A percentile compares a stretch with the other conserved stretches of the same genome.
These are phyloP conservation scores for Argentina silus DNA, from an alignment of 2,797 vertebrate species.

Conservation along the genomic window DNA sequence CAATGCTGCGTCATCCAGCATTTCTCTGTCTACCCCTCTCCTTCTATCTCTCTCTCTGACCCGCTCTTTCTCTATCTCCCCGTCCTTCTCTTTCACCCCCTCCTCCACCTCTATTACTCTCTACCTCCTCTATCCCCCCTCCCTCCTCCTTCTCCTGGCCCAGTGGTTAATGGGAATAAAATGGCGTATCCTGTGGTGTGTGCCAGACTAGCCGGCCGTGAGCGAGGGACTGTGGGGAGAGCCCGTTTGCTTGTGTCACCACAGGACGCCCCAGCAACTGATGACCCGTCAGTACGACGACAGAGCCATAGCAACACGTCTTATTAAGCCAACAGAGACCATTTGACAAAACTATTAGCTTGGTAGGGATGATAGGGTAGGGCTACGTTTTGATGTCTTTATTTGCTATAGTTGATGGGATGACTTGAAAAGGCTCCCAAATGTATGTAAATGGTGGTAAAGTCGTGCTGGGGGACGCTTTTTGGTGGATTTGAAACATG, in stretches of 20 bases:
- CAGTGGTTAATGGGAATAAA: conserved; percentile 31
- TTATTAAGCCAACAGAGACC: conserved; percentile 27
- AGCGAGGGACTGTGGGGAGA: not conserved
- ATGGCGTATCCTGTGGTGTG: conserved; percentile 17
- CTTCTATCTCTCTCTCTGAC: not conserved
- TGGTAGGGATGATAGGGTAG: not conserved
- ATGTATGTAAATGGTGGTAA: not conserved
- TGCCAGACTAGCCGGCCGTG: conserved; percentile 6
- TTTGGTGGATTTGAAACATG: no score
- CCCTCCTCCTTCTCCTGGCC: conserved; percentile 19
- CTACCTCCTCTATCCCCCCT: not conserved
- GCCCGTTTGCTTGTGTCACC: not conserved
- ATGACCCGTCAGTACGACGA: conserved; percentile 18
- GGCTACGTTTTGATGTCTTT: not conserved
- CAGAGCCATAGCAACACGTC: conserved; percentile 9
- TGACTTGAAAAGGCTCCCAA: not conserved
- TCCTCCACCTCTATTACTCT: not conserved
- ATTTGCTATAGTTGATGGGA: not conserved
- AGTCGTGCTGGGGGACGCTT: not conserved
- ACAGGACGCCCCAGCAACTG: conserved; percentile 26
- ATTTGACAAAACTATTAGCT: conserved; percentile 12
- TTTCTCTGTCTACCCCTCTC: not conserved
- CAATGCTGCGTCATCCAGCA: no score
- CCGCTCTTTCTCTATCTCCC: conserved; percentile 24
- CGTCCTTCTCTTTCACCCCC: not conserved